Evolutionary conservation across 2,888 invertebrate species (phyloP).

Genomic region (Lycia hirtaria): DNA sequence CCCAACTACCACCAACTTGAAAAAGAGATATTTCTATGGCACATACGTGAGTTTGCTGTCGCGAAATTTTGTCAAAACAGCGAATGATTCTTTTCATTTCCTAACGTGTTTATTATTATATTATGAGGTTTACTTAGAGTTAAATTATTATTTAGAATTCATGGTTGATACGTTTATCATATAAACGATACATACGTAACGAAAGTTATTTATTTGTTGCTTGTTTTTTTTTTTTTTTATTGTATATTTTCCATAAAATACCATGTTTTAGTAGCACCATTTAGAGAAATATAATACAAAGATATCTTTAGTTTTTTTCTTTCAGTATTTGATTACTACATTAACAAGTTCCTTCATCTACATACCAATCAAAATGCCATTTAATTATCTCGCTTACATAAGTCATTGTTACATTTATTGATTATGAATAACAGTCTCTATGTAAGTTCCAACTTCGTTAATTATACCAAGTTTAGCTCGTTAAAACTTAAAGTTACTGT

Average conservation of each 20-base stretch:
- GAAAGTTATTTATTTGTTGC: too few relatives aligned
- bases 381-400: conserved; percentile 9
- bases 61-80: conserved; percentile 18
- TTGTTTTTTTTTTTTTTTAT: too few relatives aligned
- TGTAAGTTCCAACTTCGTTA: conserved; percentile 48
- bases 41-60: conserved; percentile 39
- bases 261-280: too few relatives aligned
- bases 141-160: not conserved
- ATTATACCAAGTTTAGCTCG: conserved; percentile 62
- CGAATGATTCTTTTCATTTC: conserved; percentile 5
- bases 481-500: conserved; percentile 66
- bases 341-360: too few relatives aligned
- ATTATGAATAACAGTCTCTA: conserved; percentile 31
- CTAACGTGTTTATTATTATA: not conserved
- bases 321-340: too few relatives aligned
- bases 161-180: too few relatives aligned
- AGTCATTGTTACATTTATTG: conserved; percentile 28
- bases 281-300: too few relatives aligned
- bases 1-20: conserved; percentile 51
- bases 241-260: not conserved
- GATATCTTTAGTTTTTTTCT: too few relatives aligned
- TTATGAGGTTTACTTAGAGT: not conserved
- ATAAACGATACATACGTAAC: too few relatives aligned
- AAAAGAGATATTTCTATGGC: conserved; percentile 25
- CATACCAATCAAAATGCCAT: not conserved